Percentiles rank a stretch among this genome's conserved stretches.
phyloP scores from a whole-genome alignment of 2,888 invertebrate genomes.

The Orthonevra nobilis region DNA sequence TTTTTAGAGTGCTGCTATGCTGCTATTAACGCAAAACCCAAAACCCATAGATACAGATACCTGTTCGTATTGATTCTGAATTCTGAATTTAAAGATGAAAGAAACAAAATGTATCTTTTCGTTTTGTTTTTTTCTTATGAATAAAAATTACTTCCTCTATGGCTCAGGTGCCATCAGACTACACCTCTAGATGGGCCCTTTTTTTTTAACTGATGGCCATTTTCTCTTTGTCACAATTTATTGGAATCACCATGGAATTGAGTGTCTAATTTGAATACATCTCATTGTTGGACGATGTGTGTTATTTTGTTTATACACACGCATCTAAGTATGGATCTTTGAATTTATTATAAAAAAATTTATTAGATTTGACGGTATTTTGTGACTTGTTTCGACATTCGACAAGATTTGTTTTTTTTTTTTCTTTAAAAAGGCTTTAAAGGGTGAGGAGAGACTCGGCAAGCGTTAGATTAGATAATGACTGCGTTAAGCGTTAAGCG shows the following conservation, averaged over 20 bases:
- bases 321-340: slow-evolving; percentile 11
- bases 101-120: background rate
- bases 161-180: slow-evolving; percentile 38
- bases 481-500: slow-evolving; percentile 54
- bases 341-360: slow-evolving; percentile 62
- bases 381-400: slow-evolving; percentile 52
- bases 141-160: slow-evolving; percentile 64
- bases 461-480: slow-evolving; percentile 63
- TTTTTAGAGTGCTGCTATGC: slow-evolving; percentile 31
- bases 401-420: slow-evolving; percentile 48
- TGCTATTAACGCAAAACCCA: slow-evolving; percentile 55
- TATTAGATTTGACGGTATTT: slow-evolving; percentile 51
- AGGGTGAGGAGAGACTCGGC: too few species aligned
- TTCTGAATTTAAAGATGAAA: slow-evolving; percentile 63
- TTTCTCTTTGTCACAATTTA: slow-evolving; percentile 69
- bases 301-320: slow-evolving; percentile 24
- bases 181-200: slow-evolving; percentile 53
- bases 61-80: slow-evolving; percentile 50
- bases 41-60: slow-evolving; percentile 41
- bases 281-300: slow-evolving; percentile 57
- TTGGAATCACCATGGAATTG: slow-evolving; percentile 65
- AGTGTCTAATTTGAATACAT: slow-evolving; percentile 70
- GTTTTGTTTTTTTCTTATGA: slow-evolving; percentile 26
- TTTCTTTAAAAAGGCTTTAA: too few species aligned
- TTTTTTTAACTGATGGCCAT: slow-evolving; percentile 44